Base-by-base conservation (phyloP, 1,140 invertebrate genomes). In the Sycobia sp. region DNA sequence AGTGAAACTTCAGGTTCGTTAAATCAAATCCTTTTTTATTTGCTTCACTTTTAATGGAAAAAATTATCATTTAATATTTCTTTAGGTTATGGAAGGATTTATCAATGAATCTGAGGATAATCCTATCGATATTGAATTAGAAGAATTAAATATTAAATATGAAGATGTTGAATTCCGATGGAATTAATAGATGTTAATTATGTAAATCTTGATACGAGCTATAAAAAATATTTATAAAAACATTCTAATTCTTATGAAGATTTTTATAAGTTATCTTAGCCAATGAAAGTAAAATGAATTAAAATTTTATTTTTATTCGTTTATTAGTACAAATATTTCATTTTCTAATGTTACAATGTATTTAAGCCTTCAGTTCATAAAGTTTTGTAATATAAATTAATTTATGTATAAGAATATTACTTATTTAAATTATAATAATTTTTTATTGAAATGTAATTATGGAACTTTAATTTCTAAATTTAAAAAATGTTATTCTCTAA, bases 1-100 rank as follows among this genome's bases (percentile, higher is more conserved):
- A 10, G 71, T 73, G n/a, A 68, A 73, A 29, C 67, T 78, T 25
- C 76, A 79, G 71, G 77, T 77, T 39, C 59, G 32, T 55, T 43
- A 23, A 46, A 59, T 9, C 13, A 20, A 43, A 34, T 38, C 27
- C 41, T 55, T 41, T 39, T 43, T 43, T 43, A 51, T 14, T 56
- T 18, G 27, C 11, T 36, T 36, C 29, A n/a, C n/a, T n/a, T n/a
- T n/a, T n/a, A n/a, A n/a, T n/a, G n/a, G n/a, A n/a, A n/a, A n/a
- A n/a, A n/a, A n/a, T n/a, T 23, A 47, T 20, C 23, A 25, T 47
- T 18, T 53, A 51, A 16, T 44, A 14, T 62, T 47, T 9, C 25
- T 49, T 38, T 25, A 63, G 62, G 14, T 29, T 9, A 20, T 43
- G 10, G 47, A 46, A 49, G 29, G 29, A 38, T 16, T 58, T 27